Conservation (phyloP, 2,797 vertebrate genomes). For the Graptemys geographica region DNA sequence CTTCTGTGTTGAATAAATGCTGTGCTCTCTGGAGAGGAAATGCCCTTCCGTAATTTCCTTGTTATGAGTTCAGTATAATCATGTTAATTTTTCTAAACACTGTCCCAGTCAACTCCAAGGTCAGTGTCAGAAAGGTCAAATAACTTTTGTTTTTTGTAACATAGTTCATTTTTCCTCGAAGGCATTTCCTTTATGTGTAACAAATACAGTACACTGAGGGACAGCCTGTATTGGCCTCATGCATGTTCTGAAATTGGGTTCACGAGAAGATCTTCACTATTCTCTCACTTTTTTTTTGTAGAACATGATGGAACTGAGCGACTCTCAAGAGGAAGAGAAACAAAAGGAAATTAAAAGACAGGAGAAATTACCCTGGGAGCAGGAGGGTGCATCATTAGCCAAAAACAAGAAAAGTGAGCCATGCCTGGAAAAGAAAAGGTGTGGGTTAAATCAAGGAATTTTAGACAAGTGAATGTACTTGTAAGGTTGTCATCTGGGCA, state of each 20-base stretch:
- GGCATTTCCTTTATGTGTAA: not conserved
- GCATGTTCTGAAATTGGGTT: not conserved
- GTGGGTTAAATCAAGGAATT: conserved; percentile 8
- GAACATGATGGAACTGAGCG: conserved; percentile 73
- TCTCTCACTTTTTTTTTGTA: conserved; percentile 38
- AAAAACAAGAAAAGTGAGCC: conserved; percentile 56
- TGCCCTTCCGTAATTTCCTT: not conserved
- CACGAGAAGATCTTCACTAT: not conserved
- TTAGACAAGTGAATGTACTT: not conserved
- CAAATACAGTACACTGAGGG: not conserved
- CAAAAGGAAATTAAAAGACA: conserved; percentile 68
- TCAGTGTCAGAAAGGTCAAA: not conserved
- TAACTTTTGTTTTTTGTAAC: not conserved
- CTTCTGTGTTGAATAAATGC: not conserved
- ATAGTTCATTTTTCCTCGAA: not conserved
- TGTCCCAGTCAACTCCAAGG: not conserved
- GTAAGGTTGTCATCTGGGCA: not conserved
- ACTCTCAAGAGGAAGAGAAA: conserved; percentile 75
- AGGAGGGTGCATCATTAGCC: conserved; percentile 22
- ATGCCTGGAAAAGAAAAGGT: conserved; percentile 73
- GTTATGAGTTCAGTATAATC: not conserved
- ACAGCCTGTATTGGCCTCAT: not conserved
- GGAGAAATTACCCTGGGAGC: conserved; percentile 68
- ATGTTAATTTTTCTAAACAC: not conserved
- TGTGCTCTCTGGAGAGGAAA: not conserved